phyloP scores from a whole-genome alignment of 2,888 invertebrate species.

The Malacosoma neustria region DNA sequence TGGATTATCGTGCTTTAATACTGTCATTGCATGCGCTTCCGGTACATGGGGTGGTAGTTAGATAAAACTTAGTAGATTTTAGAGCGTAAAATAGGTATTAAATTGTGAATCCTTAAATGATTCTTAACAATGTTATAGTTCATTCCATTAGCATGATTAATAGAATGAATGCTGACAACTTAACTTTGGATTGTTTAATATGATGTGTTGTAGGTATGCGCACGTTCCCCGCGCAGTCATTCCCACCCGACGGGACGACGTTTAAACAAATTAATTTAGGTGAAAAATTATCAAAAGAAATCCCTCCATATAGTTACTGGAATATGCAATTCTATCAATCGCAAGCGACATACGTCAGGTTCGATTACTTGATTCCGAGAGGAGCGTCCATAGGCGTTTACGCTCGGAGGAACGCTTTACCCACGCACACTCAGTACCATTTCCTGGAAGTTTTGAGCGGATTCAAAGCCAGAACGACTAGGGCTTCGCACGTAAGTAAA shows the following conservation, averaged over 20 bases:
- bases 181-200: constrained; percentile 13
- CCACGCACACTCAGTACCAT: constrained; percentile 97
- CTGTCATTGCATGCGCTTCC: constrained; percentile 35
- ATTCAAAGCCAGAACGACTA: constrained; percentile 88
- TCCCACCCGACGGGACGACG: constrained; percentile 94
- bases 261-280: constrained; percentile 93
- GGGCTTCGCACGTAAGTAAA: constrained; percentile 89
- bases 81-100: no score
- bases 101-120: no score
- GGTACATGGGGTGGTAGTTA: constrained; percentile 13
- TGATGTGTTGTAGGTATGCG: constrained; percentile 80
- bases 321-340: constrained; percentile 98
- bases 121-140: constrained; percentile 17
- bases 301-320: constrained; percentile 96
- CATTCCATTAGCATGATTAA: constrained; percentile 51
- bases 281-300: constrained; percentile 89
- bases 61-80: constrained; percentile 2
- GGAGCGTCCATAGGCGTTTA: constrained; percentile 96
- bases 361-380: constrained; percentile 93
- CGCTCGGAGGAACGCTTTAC: constrained; percentile 93
- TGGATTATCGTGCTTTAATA: constrained; percentile 5
- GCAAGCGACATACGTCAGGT: constrained; percentile 94
- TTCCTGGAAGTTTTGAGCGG: constrained; percentile 94
- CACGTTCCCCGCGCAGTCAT: constrained; percentile 91
- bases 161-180: constrained; percentile 6